These are phyloP conservation scores for Leptinotarsa undecemlineata DNA, from an alignment of 1,140 invertebrate species.

Conservation along the genomic window DNA sequence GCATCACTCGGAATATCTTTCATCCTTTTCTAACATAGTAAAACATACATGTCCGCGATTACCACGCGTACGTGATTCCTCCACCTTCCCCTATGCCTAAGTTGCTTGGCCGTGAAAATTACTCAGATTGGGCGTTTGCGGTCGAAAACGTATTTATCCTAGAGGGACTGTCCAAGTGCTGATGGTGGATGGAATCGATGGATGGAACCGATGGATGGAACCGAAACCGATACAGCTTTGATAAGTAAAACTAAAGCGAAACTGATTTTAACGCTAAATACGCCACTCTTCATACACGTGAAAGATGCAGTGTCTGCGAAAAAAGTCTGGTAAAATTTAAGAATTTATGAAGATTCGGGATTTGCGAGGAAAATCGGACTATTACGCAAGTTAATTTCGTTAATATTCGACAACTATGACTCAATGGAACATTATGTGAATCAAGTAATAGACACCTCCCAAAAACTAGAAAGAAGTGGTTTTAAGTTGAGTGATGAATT, in stretches of 20 bases:
- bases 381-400: constrained; percentile 29
- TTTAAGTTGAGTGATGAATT: constrained; percentile 20
- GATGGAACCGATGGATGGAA: not conserved
- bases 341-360: constrained; percentile 29
- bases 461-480: constrained; percentile 26
- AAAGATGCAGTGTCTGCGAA: constrained; percentile 11
- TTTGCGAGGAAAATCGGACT: constrained; percentile 32
- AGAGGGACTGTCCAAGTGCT: constrained; percentile 28
- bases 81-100: no score
- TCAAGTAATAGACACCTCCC: constrained; percentile 29
- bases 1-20: no score
- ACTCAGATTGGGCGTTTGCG: constrained; percentile 40
- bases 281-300: constrained; percentile 25
- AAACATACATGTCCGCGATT: no score
- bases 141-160: constrained; percentile 41
- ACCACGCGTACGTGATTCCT: no score
- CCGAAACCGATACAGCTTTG: constrained; percentile 7
- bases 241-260: constrained; percentile 22
- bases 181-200: no score
- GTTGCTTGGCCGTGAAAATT: constrained; percentile 20
- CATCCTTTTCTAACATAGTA: no score
- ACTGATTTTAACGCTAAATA: constrained; percentile 30
- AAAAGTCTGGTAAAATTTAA: constrained; percentile 26
- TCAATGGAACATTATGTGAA: constrained; percentile 29
- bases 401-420: constrained; percentile 30